Conservation (phyloP, 2,113 vertebrate genomes). For the Antechinus flavipes region DNA sequence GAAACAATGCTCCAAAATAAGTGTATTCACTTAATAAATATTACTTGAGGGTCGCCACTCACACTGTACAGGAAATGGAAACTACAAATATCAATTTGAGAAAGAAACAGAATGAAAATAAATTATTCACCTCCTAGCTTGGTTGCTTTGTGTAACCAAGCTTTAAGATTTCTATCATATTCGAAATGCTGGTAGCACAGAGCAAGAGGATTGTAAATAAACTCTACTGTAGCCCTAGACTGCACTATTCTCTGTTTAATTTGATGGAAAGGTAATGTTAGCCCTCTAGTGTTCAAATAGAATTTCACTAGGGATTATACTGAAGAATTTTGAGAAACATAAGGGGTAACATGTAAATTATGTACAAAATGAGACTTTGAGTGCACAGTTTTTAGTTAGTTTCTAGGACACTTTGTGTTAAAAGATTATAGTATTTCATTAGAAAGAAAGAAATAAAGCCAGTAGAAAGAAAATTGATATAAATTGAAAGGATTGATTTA, state of each 20-base stretch:
- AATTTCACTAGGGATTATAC: not conserved
- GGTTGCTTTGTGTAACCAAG: slow-evolving; percentile 39
- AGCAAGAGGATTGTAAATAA: slow-evolving; percentile 15
- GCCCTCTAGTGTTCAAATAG: slow-evolving; percentile 66
- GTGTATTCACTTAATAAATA: slow-evolving; percentile 5
- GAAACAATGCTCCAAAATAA: not conserved
- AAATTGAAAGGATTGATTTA: not conserved
- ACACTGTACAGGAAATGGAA: slow-evolving; percentile 9
- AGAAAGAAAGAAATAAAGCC: slow-evolving; percentile 1
- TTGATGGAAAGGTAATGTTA: not conserved
- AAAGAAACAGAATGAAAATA: slow-evolving; percentile 8
- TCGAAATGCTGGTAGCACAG: not conserved
- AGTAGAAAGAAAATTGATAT: not conserved
- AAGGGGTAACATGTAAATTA: not conserved
- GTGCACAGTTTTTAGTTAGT: not conserved
- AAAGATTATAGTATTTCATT: not conserved
- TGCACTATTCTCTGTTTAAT: not conserved
- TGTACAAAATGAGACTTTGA: not conserved
- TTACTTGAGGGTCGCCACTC: slow-evolving; percentile 29
- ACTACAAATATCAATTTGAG: slow-evolving; percentile 9
- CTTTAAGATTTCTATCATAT: slow-evolving; percentile 28
- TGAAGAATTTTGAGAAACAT: not conserved
- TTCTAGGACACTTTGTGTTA: not conserved
- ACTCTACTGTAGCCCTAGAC: slow-evolving; percentile 1
- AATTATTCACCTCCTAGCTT: slow-evolving; percentile 5